Evolutionary conservation across 2,888 invertebrate genomes (phyloP).

Genomic region (Biston stratarius): DNA sequence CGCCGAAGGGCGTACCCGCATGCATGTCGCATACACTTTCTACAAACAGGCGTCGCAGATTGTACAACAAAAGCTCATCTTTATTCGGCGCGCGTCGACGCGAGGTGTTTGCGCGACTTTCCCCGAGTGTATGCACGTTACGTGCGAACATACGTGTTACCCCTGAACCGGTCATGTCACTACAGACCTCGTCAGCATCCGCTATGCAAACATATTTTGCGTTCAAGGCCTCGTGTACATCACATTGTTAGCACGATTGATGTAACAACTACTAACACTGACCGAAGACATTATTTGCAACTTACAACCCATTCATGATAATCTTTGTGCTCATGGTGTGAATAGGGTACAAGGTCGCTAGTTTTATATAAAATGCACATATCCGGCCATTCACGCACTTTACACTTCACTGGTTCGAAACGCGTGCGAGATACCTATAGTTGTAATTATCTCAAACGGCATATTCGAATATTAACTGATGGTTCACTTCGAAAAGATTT

Average conservation of each 20-base stretch:
- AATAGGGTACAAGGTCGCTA: conserved; percentile 46
- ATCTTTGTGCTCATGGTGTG: conserved; percentile 46
- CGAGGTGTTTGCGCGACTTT: conserved; percentile 74
- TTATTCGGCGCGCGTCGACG: conserved; percentile 74
- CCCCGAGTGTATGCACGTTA: conserved; percentile 59
- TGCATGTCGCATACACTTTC: conserved; percentile 75
- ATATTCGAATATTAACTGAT: too few species aligned
- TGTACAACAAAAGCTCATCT: conserved; percentile 80
- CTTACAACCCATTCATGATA: conserved; percentile 42
- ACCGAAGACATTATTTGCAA: conserved; percentile 41
- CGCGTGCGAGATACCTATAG: conserved; percentile 10
- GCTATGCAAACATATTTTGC: conserved; percentile 51
- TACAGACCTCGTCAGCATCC: conserved; percentile 67
- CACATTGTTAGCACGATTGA: conserved; percentile 54
- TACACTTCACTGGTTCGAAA: conserved; percentile 35
- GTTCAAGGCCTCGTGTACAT: conserved; percentile 64
- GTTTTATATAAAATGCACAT: conserved; percentile 45
- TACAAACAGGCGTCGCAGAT: conserved; percentile 68
- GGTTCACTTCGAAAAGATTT: too few species aligned
- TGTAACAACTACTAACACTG: conserved; percentile 50
- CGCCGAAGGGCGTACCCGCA: conserved; percentile 85
- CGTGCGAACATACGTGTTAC: conserved; percentile 52
- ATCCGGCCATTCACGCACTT: conserved; percentile 43
- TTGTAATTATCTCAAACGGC: too few species aligned
- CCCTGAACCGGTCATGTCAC: conserved; percentile 62